Conservation (phyloP, 2,888 invertebrate species). For the Megastigmus dorsalis region DNA sequence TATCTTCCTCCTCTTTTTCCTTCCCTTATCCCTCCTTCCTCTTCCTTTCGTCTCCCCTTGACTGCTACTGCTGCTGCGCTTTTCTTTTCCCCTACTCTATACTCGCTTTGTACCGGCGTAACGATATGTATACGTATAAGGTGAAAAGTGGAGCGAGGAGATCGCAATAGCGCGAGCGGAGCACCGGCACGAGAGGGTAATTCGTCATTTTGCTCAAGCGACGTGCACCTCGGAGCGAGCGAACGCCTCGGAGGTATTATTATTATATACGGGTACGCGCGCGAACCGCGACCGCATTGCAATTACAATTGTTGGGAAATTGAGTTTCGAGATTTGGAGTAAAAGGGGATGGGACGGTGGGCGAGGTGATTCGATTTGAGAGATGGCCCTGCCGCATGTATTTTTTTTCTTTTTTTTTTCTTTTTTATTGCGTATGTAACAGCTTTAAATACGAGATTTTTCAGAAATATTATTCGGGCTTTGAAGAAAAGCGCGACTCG, state of each 20-base stretch:
- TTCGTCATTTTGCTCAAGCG: conserved; percentile 39
- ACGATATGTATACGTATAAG: conserved; percentile 16
- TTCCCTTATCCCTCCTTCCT: neutral
- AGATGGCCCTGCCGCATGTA: too few relatives aligned
- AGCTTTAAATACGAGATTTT: too few relatives aligned
- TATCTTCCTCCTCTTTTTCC: neutral
- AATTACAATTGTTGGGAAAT: conserved; percentile 10
- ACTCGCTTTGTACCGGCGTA: neutral
- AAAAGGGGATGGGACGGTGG: neutral
- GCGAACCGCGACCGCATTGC: neutral
- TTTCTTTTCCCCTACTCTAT: neutral
- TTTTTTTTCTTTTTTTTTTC: too few relatives aligned
- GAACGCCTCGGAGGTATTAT: too few relatives aligned
- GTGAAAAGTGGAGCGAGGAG: conserved; percentile 9
- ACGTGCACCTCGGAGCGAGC: too few relatives aligned
- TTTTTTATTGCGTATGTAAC: too few relatives aligned
- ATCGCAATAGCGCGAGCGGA: conserved; percentile 10
- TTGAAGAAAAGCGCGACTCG: neutral
- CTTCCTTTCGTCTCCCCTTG: neutral
- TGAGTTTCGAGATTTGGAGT: neutral
- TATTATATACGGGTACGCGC: too few relatives aligned
- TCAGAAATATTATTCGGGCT: too few relatives aligned
- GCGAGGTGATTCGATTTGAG: neutral
- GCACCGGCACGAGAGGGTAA: conserved; percentile 14
- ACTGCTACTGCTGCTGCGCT: neutral